Evolutionary conservation across 2,797 vertebrate species (phyloP), one percentile per base, ranked within the genome.

Genomic region (Eulemur mongoz): DNA sequence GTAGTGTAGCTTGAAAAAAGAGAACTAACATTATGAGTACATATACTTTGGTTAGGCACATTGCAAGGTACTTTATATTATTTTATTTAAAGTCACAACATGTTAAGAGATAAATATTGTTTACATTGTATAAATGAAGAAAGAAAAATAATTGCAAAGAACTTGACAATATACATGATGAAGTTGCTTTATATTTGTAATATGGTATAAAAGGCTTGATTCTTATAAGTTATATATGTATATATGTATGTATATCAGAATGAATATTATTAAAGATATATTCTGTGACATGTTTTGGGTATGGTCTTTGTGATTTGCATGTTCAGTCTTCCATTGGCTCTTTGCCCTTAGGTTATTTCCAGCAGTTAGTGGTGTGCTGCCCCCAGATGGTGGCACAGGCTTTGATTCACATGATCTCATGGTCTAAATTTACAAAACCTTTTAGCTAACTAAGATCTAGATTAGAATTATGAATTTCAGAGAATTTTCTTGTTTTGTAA

Each of bases 61-160:
- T 43, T 93, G 25, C 63, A 72, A 85, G 48, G 32, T 11, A 54
- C 48, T 95, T 93, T n/a, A 23, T 35, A 72, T 86, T 72, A 82
- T 94, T 84, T 95, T 91, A 63, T 30, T 91, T 88, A 80, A 69
- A 87, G 72, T 94, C 78, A 87, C 13, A 93, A 22, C 9, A 81
- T 80, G 9, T 80, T 85, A 73, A 91, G 61, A 87, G 54, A 45
- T 59, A 73, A 69, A 9, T 52, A 50, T 70, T 91, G 11, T 45
- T 96, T 67, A 35, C 5, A 80, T 61, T 52, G 43, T 54, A 50
- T 83, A 65, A 50, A 35, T 70, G 72, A 86, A 94, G 63, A 83
- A 93, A 90, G 32, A 93, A 59, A 89, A 92, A 78, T 86, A 93
- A 70, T 86, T 65, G 5, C 75, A 65, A 61, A 86, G 43, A 94